A percentile compares a stretch with the other conserved stretches of the same genome.
These are phyloP conservation scores for Ips nitidus DNA, from an alignment of 1,140 invertebrate genomes.

Conservation along the genomic window DNA sequence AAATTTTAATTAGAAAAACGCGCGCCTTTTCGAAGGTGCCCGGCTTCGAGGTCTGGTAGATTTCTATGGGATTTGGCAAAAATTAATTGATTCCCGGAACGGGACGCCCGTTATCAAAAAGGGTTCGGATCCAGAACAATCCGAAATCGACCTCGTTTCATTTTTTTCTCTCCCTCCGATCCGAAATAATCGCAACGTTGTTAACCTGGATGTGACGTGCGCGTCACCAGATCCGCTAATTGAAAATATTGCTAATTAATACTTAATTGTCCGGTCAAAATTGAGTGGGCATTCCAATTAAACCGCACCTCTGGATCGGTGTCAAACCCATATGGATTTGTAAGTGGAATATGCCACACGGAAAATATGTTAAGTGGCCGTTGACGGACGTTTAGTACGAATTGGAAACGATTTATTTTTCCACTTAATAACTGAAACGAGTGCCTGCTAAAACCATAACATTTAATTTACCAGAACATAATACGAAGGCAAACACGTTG, in stretches of 20 bases:
- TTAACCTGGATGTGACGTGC: slow-evolving; percentile 11
- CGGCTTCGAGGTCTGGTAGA: slow-evolving; percentile 14
- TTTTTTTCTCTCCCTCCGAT: too few relatives aligned
- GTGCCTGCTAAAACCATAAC: too few relatives aligned
- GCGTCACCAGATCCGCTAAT: slow-evolving; percentile 2
- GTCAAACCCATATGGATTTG: not conserved
- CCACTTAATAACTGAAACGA: not conserved
- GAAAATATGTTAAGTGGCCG: not conserved
- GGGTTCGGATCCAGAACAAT: too few relatives aligned
- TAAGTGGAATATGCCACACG: not conserved
- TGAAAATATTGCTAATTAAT: slow-evolving; percentile 20
- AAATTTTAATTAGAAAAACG: slow-evolving; percentile 32
- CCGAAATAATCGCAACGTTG: slow-evolving; percentile 8
- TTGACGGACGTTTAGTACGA: not conserved
- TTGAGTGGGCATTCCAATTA: slow-evolving; percentile 16
- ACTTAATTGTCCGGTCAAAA: slow-evolving; percentile 5
- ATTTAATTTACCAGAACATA: too few relatives aligned
- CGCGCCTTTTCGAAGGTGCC: slow-evolving; percentile 3
- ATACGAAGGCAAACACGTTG: too few relatives aligned
- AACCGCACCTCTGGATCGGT: slow-evolving; percentile 1
- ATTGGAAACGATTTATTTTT: slow-evolving; percentile 1
- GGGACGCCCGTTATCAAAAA: too few relatives aligned
- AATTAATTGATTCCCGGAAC: not conserved
- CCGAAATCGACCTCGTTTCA: too few relatives aligned
- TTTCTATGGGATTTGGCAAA: slow-evolving; percentile 22